These are phyloP conservation scores for Chymomyza fuscimana DNA, from an alignment of 2,888 invertebrate genomes.

Conservation along the genomic window DNA sequence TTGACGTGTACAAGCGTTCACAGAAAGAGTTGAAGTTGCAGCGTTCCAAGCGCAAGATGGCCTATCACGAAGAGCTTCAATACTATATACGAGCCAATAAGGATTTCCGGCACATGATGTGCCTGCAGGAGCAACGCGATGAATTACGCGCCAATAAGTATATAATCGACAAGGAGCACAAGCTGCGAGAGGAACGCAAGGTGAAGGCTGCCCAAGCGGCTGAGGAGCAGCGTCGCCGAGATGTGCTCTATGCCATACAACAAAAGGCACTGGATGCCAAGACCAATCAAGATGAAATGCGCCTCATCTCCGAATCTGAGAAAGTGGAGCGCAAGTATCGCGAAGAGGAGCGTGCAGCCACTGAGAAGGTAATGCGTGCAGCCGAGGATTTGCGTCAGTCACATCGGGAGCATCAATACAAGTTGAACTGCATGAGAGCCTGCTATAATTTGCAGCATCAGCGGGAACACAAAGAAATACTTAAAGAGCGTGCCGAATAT, in stretches of 20 bases:
- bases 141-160: slow-evolving; percentile 55
- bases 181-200: slow-evolving; percentile 31
- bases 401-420: slow-evolving; percentile 46
- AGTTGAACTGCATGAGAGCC: slow-evolving; percentile 44
- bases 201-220: slow-evolving; percentile 39
- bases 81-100: slow-evolving; percentile 43
- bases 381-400: slow-evolving; percentile 45
- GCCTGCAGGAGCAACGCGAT: slow-evolving; percentile 59
- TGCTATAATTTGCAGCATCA: slow-evolving; percentile 51
- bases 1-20: slow-evolving; percentile 45
- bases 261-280: slow-evolving; percentile 61
- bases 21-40: slow-evolving; percentile 34
- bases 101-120: slow-evolving; percentile 51
- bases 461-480: slow-evolving; percentile 44
- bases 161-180: slow-evolving; percentile 44
- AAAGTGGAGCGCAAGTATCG: slow-evolving; percentile 60
- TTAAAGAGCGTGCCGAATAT: slow-evolving; percentile 24
- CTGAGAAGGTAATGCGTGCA: slow-evolving; percentile 36
- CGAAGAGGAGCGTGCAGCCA: slow-evolving; percentile 49
- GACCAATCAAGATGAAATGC: slow-evolving; percentile 61
- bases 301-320: slow-evolving; percentile 55
- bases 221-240: slow-evolving; percentile 39
- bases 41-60: slow-evolving; percentile 26
- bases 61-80: slow-evolving; percentile 54
- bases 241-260: slow-evolving; percentile 46